Evolutionary conservation across 2,888 invertebrate genomes (phyloP).

Genomic region (Criorhina ranunculi): DNA sequence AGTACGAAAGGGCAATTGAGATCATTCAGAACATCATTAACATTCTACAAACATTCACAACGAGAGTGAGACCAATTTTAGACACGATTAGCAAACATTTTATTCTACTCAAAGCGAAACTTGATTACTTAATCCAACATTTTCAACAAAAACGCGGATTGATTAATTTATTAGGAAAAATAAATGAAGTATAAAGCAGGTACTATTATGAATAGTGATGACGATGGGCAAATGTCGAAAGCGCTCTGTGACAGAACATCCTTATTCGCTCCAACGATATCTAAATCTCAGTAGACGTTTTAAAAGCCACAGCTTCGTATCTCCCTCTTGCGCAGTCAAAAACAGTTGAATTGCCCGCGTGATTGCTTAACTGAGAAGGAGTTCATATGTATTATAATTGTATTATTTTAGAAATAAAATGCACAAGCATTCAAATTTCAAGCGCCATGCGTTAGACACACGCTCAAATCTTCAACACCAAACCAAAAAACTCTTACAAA

Average conservation of each 20-base stretch:
- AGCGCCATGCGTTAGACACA: too few species aligned
- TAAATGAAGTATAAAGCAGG: slow-evolving; percentile 26
- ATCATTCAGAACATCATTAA: slow-evolving; percentile 45
- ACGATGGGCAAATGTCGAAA: slow-evolving; percentile 13
- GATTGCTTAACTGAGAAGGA: too few species aligned
- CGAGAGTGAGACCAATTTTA: background rate
- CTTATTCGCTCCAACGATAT: too few species aligned
- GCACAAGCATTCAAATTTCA: too few species aligned
- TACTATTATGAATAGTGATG: slow-evolving; percentile 32
- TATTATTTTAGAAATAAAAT: too few species aligned
- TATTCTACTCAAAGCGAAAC: slow-evolving; percentile 13
- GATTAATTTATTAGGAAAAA: slow-evolving; percentile 18
- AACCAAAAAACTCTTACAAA: slow-evolving; percentile 51
- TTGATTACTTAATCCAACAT: slow-evolving; percentile 16
- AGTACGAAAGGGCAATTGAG: slow-evolving; percentile 44
- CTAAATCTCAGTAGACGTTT: too few species aligned
- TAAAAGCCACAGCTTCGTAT: too few species aligned
- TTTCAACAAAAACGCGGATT: slow-evolving; percentile 24
- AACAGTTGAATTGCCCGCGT: too few species aligned
- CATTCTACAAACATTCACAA: slow-evolving; percentile 16
- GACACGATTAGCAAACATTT: slow-evolving; percentile 21
- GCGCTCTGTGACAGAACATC: too few species aligned
- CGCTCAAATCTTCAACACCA: slow-evolving; percentile 10
- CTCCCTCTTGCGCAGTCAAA: too few species aligned
- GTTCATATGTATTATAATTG: too few species aligned